Evolutionary conservation across 2,113 vertebrate genomes (phyloP), one percentile per base, ranked within the genome.

Genomic region (Burhinus oedicnemus): DNA sequence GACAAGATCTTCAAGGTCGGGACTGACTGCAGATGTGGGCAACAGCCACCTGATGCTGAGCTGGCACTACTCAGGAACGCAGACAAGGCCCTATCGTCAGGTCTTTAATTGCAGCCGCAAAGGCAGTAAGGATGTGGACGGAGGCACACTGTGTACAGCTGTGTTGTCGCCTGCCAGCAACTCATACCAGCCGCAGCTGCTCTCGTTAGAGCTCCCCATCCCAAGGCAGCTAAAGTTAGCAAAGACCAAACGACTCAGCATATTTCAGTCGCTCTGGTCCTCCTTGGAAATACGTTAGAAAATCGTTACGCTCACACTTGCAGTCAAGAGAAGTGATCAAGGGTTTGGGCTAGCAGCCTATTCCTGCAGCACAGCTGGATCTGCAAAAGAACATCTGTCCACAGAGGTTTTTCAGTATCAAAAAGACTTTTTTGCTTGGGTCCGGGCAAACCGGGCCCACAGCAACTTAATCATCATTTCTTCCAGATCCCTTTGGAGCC

Each of bases 211-310:
- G 61, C 77, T 89, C 74, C 74, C 87, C 29, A 75, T 40, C 81
- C 70, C 58, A 79, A 68, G 40, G 82, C 89, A 94, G 96, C 89
- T 94, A 87, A 94, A 97, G 93, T 93, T 87, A 97, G 93, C 91
- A 76, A 94, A 93, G 70, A 94, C 81, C 47, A 72, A 82, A 62
- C 78, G 0, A 79, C 40, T 96, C 91, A 79, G 93, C 84, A 26
- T 38, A 84, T 93, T 95, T 94, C 20, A 84, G 84, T 89, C 55
- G 79, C 74, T 60, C 57, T 29, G 34, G 40, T 85, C 78, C 66
- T 84, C 74, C 57, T 62, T 78, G 27, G 47, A 94, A 93, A 71
- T 49, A 38, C 1, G 5, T 71, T 65, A 72, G 52, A 62, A 96
- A 93, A 66, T 68, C 57, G 19, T 62, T 51, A 69, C 3, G 1